phyloP scores from a whole-genome alignment of 2,113 vertebrate species.

The Dromas ardeola region DNA sequence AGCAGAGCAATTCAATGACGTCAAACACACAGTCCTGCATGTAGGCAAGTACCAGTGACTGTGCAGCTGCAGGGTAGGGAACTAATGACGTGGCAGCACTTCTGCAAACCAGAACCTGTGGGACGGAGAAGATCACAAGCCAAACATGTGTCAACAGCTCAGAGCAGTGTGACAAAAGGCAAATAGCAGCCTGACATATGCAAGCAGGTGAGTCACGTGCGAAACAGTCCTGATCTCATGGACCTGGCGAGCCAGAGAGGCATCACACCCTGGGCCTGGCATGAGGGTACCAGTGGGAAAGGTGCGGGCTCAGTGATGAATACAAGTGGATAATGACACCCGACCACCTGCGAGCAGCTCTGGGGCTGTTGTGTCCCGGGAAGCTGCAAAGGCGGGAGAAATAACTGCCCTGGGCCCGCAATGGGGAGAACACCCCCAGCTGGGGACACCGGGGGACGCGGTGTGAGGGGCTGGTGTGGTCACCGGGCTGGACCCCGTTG shows the following conservation, averaged over 20 bases:
- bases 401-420: background rate
- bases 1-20: background rate
- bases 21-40: fast-evolving
- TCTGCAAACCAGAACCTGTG: background rate
- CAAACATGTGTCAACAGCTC: background rate
- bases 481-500: background rate
- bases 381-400: background rate
- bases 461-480: background rate
- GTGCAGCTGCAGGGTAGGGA: background rate
- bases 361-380: background rate
- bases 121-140: background rate
- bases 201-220: background rate
- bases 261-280: background rate
- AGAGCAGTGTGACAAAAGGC: background rate
- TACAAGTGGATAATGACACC: background rate
- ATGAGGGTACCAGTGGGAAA: background rate
- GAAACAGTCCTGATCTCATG: background rate
- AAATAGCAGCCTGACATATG: background rate
- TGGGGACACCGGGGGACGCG: no score
- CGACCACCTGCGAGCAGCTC: fast-evolving
- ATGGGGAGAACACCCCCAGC: background rate
- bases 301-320: background rate
- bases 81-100: background rate
- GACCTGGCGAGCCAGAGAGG: background rate
- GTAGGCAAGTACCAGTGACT: background rate